Evolutionary conservation across 2,888 invertebrate genomes (phyloP), one percentile per base, ranked within the genome.

Genomic region (Empis livida): DNA sequence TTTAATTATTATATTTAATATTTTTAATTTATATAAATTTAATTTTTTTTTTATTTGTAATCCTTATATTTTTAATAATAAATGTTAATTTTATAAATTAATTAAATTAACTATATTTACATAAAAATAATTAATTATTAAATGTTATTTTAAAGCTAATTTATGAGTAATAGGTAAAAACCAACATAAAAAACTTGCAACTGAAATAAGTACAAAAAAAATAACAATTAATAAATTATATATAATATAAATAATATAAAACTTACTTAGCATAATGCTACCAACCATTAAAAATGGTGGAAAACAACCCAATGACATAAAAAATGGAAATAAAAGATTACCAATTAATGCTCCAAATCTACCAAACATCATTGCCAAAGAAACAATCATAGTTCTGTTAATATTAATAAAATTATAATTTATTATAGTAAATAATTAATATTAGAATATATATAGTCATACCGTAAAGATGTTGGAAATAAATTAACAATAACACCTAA

Each of bases 241-340:
- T 16, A 14, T 35, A 17, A 23, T 10, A 13, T 20, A 15, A 14
- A 42, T 6, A 37, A 16, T 16, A 20, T 42, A 30, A 3, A 30
- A 58, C 62, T 70, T 71, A 84, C 84, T 71, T 53, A 76, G 57
- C 54, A 82, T 71, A 17, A 79, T 76, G 8, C 70, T 59, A 9
- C 78, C 78, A 47, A 86, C 77, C 61, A 80, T 76, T 45, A 82
- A 62, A 61, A 86, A 86, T 4, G 85, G 84, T 16, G 83, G 82
- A 27, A 79, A 65, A 58, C 86, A 86, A 35, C 84, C 84, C 23
- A 75, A 70, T 54, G 74, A 67, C 40, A 86, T 71, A 43, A 86
- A 72, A 20, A 78, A 70, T 1, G 86, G 85, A 59, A 86, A 86
- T 4, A 79, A 60, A 42, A 85, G 65, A 53, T 85, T 84, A 5